Percentiles rank a stretch among this genome's conserved stretches.
phyloP scores from a whole-genome alignment of 2,113 vertebrate genomes.

The Phalacrocorax brasilianus region DNA sequence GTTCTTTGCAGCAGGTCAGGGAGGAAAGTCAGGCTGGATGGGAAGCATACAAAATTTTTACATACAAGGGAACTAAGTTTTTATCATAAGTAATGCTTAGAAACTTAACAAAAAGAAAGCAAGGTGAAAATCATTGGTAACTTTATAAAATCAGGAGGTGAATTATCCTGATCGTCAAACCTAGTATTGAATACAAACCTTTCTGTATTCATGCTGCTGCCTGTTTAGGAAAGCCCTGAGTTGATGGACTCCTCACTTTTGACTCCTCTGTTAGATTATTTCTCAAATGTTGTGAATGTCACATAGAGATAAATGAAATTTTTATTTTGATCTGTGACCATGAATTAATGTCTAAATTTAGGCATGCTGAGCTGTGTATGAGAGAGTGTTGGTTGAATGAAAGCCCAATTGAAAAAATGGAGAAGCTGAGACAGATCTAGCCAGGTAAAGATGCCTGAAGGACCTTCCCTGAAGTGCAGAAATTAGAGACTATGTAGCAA shows the following conservation, averaged over 20 bases:
- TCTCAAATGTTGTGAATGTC: neutral
- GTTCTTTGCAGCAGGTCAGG: neutral
- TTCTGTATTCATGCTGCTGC: neutral
- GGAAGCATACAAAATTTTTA: neutral
- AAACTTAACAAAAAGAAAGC: neutral
- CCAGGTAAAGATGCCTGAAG: neutral
- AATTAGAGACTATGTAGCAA: neutral
- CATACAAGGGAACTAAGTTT: neutral
- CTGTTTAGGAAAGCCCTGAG: neutral
- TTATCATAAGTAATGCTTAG: neutral
- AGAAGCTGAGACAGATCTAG: neutral
- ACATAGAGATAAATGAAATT: neutral
- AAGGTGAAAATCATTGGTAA: neutral
- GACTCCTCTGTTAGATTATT: neutral
- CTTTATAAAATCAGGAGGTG: neutral
- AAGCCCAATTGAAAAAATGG: neutral
- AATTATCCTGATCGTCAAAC: neutral
- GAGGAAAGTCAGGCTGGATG: neutral
- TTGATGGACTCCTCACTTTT: neutral
- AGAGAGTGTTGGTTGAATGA: neutral
- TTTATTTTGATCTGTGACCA: neutral
- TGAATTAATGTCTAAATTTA: neutral
- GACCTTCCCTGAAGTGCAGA: neutral
- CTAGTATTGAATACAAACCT: neutral
- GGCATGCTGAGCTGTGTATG: neutral